Evolutionary conservation across 2,888 invertebrate species (phyloP), one percentile per base, ranked within the genome.

Genomic region (Drosophila subsilvestris): DNA sequence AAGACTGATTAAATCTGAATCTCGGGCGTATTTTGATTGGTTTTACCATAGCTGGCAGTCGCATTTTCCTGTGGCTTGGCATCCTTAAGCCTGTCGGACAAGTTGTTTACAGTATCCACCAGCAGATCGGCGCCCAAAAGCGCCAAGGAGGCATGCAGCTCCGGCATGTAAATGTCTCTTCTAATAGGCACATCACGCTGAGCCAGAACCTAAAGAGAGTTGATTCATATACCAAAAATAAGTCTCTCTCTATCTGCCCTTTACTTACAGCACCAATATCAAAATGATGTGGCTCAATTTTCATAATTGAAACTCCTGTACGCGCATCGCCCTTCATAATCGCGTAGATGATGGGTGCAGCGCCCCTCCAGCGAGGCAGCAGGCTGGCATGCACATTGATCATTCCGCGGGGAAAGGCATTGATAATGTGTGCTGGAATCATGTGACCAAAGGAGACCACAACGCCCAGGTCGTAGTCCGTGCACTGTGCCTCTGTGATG

Each of bases 371-470:
- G 61, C 96, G 93, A 0, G 99, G 99, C 72, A 99, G 92, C 54
- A 98, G 91, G 92, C 98, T 98, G 0, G 96, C 97, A 92, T 99
- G 99, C 0, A 98, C 96, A 93, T 99, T 99, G 37, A 98, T 93
- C 93, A 98, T 97, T 27, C 98, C 98, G 85, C 96, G 97, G 63
- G 96, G 96, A 92, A 98, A 98, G 66, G 94, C 93, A 9, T 94
- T 92, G 32, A 99, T 96, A 0, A 98, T 91, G 58, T 93, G 90
- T 75, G 94, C 93, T 44, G 97, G 97, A 85, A 99, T 97, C 70
- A 99, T 93, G 90, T 97, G 95, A 0, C 99, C 98, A 93, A 99
- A 99, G 0, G 98, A 98, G 1, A 97, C 98, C 29, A 99, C 96
- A 54, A 98, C 92, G 5, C 98, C 98, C 68, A 98, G 92, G 90